Evolutionary conservation across 2,888 invertebrate genomes (phyloP), one percentile per base, ranked within the genome.

Genomic region (Hydroisotoma schaefferi): DNA sequence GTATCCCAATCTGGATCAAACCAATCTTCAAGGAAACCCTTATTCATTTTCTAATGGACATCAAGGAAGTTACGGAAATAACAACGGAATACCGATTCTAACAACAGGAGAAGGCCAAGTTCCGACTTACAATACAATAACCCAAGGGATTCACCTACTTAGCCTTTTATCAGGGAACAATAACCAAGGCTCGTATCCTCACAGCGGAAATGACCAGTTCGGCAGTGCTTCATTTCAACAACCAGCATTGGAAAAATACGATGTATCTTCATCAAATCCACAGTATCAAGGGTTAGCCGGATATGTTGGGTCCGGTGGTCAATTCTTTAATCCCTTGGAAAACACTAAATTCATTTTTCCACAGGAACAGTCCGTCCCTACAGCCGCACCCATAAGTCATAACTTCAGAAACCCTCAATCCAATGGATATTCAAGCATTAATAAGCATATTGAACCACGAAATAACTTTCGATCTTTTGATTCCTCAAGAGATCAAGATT

Each of bases 61-160:
- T 15, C 18, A 37, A 23, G 38, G 27, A 22, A 25, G 37, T 28
- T 29, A 44, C 23, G 47, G 55, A 2, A 56, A 56, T 33, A 57
- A 53, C 29, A 53, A 25, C 2, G 56, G 27, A 1, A 20, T 57
- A 37, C 55, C 47, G 15, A 28, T 54, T 20, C 18, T 57, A 26
- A 64, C 57, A 2, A 63, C 63, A 8, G 44, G 40, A 15, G 2
- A 22, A 12, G 60, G 59, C 15, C 51, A 55, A 43, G 38, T 52
- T 8, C 67, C 68, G 8, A 54, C 55, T 12, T 71, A 71, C 44
- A 71, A 70, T 28, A 65, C 69, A 2, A 71, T 71, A 2, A 62
- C 67, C 2, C 68, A 68, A 58, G 71, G 71, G 8, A 69, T 71
- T 8, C 65, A 71, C 52, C 55, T 71, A 6, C 55, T 71, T 1